Evolutionary conservation across 1,140 invertebrate genomes (phyloP), one percentile per base, ranked within the genome.

Genomic region (Drosophila sp.): DNA sequence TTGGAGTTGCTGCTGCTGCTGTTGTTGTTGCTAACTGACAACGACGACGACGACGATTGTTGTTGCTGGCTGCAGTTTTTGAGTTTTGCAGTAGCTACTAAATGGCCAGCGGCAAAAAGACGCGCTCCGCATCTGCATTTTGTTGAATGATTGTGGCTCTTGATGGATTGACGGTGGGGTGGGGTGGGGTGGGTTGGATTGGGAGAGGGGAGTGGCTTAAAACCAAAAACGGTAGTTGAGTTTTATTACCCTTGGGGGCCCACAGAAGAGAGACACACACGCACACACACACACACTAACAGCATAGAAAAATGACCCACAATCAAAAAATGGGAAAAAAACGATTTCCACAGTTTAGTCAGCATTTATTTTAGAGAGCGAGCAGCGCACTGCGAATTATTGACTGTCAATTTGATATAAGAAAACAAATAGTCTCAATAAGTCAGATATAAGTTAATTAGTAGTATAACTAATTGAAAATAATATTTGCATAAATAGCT

Each of bases 51-150:
- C 76, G 29, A 38, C 23, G 67, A 72, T 58, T 61, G 60, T 61
- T 60, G 65, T 68, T 60, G 64, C 61, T 41, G 35, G 63, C 47
- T 40, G 60, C 64, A 32, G 71, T 27, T 44, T 64, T 65, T 57
- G 40, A 61, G 40, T 58, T 66, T 50, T 50, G 72, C 77, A 79
- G 80, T 83, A 85, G 82, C 81, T 38, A 23, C 44, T 63, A 60
- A 79, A 72, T 72, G 79, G 72, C 82, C 65, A 50, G 68, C 44
- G 50, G 76, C 70, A 70, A 56, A 17, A 35, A 78, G 72, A 85
- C 70, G 72, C 71, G 66, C 67, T 60, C 63, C 62, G 66, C 63
- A 68, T 75, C 74, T 71, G 61, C 55, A 61, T 76, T 47, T 41
- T 23, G 41, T 27, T 35, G 38, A 29, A 61, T 58, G 41, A 32